These are phyloP conservation scores for Astur gentilis DNA, from an alignment of 2,113 vertebrate species.

Conservation along the genomic window DNA sequence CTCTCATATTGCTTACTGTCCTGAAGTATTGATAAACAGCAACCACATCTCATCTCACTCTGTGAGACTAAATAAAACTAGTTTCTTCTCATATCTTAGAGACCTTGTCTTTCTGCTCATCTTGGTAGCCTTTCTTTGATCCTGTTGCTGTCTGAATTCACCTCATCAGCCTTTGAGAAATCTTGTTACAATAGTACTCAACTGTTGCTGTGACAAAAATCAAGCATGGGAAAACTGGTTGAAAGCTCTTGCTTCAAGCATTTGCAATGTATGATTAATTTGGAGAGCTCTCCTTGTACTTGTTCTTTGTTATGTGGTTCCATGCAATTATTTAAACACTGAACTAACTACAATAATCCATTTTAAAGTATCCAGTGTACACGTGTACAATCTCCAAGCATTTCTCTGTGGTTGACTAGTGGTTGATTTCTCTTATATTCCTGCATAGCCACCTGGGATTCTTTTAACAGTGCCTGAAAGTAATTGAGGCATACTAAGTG, in stretches of 20 bases:
- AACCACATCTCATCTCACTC: neutral
- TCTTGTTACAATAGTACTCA: neutral
- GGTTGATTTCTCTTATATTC: neutral
- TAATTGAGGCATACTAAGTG: neutral
- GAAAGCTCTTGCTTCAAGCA: neutral
- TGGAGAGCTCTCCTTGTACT: neutral
- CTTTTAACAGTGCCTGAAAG: neutral
- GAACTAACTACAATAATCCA: neutral
- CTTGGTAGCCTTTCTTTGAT: neutral
- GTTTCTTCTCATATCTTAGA: neutral
- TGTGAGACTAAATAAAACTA: neutral
- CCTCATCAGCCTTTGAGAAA: neutral
- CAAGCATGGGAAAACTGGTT: neutral
- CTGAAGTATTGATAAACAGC: neutral
- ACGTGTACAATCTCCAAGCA: neutral
- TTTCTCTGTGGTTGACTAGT: neutral
- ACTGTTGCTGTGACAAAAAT: neutral
- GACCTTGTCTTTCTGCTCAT: neutral
- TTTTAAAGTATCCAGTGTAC: neutral
- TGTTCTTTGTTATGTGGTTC: neutral
- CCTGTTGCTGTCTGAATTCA: neutral
- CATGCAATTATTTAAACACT: neutral
- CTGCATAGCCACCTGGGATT: neutral
- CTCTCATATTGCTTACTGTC: neutral
- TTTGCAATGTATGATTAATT: neutral